Base-by-base conservation (phyloP, 30 jellyfish, hydroid and myxozoan genomes). In the Rhopilema esculentum region DNA sequence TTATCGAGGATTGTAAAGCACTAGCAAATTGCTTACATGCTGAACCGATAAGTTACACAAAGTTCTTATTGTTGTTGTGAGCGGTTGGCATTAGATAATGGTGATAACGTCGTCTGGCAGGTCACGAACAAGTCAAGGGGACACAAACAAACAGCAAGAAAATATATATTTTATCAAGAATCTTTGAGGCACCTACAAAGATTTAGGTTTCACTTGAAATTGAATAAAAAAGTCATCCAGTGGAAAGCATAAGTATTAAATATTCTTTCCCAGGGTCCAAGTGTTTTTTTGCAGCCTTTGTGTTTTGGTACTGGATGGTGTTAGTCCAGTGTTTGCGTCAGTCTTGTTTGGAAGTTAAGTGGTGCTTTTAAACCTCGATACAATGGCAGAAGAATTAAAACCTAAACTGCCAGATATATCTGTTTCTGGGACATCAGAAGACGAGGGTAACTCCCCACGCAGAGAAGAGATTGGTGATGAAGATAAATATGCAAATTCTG, bases 321-420 rank as follows among this genome's bases (percentile, higher is more conserved):
- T n/a, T n/a, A n/a, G n/a, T n/a, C n/a, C n/a, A n/a, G n/a, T n/a
- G n/a, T n/a, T n/a, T n/a, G 51, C 24, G 24, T 8, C 16, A 23
- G 33, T 4, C 79, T 1, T 7, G 79, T 24, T 2, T 69, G 7
- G 7, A n/a, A 8, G 1, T 69, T 20, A 7, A 18, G 79, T 16
- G 24, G 1, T 69, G 12, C 50, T 17, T 22, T 40, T 40, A 6
- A 12, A 40, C 57, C 57, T 40, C 57, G 57, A 12, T 12, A 72
- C 32, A 40, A 40, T 40, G 57, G 75, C 69, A 81, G 76, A 81
- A 21, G 69, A 31, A 0, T 24, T 51, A 51, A 21, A 22, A 23
- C 72, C 81, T 25, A 29, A 17, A 1, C 77, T 85, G 53, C 94
- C 94, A 72, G 94, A 87, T 12, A 85, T 85, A 4, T 73, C 94